Evolutionary conservation across 2,113 vertebrate species (phyloP).

Genomic region (Orthonyx spaldingii): DNA sequence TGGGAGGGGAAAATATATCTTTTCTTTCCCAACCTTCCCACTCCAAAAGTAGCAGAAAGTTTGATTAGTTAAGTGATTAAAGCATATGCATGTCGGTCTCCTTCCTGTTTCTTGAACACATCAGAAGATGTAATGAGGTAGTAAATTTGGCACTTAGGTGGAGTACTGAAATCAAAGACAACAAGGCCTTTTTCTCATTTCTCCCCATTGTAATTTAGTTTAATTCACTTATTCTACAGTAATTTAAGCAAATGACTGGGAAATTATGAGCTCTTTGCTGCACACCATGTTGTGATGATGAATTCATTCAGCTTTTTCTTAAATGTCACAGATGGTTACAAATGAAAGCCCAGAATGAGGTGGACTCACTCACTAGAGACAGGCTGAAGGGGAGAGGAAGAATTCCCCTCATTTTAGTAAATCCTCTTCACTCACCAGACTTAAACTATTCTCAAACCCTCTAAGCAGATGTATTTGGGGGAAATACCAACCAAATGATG

Average conservation of each 20-base stretch:
- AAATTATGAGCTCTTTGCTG: not conserved
- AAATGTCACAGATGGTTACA: not conserved
- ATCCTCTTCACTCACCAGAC: not conserved
- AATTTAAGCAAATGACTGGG: not conserved
- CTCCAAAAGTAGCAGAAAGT: not conserved
- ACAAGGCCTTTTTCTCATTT: not conserved
- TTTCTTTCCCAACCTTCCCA: not conserved
- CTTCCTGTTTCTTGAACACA: not conserved
- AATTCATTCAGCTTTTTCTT: not conserved
- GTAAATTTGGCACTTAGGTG: not conserved
- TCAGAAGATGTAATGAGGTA: not conserved
- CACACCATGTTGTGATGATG: not conserved
- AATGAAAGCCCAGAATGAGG: not conserved
- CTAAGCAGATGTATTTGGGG: not conserved
- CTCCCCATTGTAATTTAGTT: not conserved
- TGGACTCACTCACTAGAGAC: not conserved
- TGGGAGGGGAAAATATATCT: not conserved
- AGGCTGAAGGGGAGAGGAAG: not conserved
- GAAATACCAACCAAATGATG: not conserved
- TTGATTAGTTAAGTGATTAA: not conserved
- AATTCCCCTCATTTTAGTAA: not conserved
- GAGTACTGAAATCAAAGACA: not conserved
- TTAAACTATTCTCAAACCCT: not conserved
- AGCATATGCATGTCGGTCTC: accelerated
- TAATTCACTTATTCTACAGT: not conserved